These are phyloP conservation scores for Hippocampus zosterae DNA, from an alignment of 2,113 vertebrate species.

Conservation along the genomic window DNA sequence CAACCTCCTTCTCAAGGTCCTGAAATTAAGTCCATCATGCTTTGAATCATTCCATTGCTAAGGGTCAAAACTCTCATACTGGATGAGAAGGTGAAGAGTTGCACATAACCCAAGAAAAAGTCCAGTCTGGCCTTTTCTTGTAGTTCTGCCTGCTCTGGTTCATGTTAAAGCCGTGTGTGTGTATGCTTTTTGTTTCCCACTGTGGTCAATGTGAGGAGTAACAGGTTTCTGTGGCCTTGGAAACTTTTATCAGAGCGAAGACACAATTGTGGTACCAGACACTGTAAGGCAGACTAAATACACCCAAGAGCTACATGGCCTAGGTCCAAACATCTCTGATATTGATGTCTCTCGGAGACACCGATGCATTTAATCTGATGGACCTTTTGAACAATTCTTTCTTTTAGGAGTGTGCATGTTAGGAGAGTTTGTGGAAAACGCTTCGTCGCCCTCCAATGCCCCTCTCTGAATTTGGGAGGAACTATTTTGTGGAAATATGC, in stretches of 20 bases:
- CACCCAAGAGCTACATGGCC: constrained; percentile 38
- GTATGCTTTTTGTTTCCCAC: background rate
- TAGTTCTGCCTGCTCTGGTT: background rate
- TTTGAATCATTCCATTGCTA: constrained; percentile 50
- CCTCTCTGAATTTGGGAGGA: constrained; percentile 64
- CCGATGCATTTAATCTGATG: background rate
- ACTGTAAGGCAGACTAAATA: constrained; percentile 66
- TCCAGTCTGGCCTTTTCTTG: background rate
- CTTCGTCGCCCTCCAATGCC: constrained; percentile 64
- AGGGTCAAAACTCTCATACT: constrained; percentile 53
- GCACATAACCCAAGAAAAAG: background rate
- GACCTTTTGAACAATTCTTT: background rate
- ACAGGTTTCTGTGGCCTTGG: constrained; percentile 61
- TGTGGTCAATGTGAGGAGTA: constrained; percentile 63
- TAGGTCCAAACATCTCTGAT: background rate
- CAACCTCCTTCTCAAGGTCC: background rate
- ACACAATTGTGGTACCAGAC: constrained; percentile 59
- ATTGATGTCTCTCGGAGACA: background rate
- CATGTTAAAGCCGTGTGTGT: background rate
- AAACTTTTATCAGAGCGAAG: constrained; percentile 70
- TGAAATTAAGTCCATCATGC: constrained; percentile 42
- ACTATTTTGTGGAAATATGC: constrained; percentile 56
- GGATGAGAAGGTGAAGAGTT: constrained; percentile 50
- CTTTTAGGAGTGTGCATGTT: constrained; percentile 49
- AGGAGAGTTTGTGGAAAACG: constrained; percentile 53